Evolutionary conservation across 2,113 vertebrate species (phyloP).

Genomic region (Sphaerodactylus townsendi): DNA sequence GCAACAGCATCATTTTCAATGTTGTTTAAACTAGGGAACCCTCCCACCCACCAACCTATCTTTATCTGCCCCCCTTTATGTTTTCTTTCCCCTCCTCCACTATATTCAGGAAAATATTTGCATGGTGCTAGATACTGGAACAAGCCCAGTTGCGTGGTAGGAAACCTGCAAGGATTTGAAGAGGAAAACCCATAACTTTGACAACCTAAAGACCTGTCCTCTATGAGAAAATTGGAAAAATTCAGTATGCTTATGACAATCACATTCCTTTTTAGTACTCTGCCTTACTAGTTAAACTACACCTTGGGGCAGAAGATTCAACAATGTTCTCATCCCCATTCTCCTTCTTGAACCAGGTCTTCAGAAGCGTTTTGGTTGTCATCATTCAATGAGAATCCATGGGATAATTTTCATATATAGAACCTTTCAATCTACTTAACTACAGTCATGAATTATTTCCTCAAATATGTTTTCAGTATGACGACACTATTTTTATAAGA

Average conservation of each 20-base stretch:
- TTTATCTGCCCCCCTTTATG: no score
- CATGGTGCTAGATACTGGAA: no score
- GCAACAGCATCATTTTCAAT: no score
- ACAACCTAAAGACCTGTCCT: not conserved
- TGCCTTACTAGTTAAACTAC: slow-evolving; percentile 23
- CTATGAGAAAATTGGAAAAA: not conserved
- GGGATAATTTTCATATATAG: not conserved
- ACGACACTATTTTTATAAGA: not conserved
- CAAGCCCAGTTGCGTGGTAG: no score
- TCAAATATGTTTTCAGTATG: not conserved
- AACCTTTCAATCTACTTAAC: not conserved
- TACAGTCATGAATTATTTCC: slow-evolving; percentile 6
- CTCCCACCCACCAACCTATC: no score
- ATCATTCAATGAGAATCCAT: not conserved
- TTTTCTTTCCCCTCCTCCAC: no score
- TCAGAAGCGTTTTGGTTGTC: not conserved
- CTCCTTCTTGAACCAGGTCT: fast-evolving
- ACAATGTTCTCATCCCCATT: not conserved
- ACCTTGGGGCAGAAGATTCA: not conserved
- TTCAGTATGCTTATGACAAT: not conserved
- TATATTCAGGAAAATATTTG: no score
- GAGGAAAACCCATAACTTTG: not conserved
- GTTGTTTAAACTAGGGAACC: no score
- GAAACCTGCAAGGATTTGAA: no score
- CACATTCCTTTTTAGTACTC: slow-evolving; percentile 2